These are phyloP conservation scores for Callyntrura sp. DNA, from an alignment of 2,888 invertebrate species.

Conservation along the genomic window DNA sequence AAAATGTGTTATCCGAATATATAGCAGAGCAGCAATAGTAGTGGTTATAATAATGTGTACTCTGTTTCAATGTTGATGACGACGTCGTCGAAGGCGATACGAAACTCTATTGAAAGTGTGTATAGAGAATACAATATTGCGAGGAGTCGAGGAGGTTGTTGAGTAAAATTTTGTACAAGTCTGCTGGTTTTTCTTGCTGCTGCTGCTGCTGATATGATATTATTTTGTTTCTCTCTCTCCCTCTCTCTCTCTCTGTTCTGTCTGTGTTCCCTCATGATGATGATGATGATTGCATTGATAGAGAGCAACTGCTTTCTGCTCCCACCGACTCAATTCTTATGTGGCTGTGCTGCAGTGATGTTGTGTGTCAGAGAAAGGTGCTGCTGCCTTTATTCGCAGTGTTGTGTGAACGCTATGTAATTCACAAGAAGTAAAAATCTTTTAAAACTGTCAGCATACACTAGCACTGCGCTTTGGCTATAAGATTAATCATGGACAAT, in stretches of 20 bases:
- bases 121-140: no score
- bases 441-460: background rate
- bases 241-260: slow-evolving; percentile 21
- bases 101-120: slow-evolving; percentile 19
- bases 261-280: slow-evolving; percentile 32
- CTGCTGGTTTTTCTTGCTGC: background rate
- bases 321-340: slow-evolving; percentile 67
- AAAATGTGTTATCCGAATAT: background rate
- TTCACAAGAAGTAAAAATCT: background rate
- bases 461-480: background rate
- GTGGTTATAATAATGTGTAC: slow-evolving; percentile 13
- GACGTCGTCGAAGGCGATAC: slow-evolving; percentile 4
- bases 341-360: slow-evolving; percentile 74
- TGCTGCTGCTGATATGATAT: background rate
- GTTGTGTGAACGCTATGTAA: background rate
- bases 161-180: slow-evolving; percentile 20
- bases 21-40: background rate
- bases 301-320: slow-evolving; percentile 61
- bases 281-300: slow-evolving; percentile 36
- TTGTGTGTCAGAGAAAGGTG: slow-evolving; percentile 25
- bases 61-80: slow-evolving; percentile 46
- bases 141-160: background rate
- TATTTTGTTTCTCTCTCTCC: slow-evolving; percentile 2
- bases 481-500: background rate
- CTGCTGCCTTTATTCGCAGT: background rate